Evolutionary conservation across 2,888 invertebrate genomes (phyloP).

Genomic region (Diarsia dahlii): DNA sequence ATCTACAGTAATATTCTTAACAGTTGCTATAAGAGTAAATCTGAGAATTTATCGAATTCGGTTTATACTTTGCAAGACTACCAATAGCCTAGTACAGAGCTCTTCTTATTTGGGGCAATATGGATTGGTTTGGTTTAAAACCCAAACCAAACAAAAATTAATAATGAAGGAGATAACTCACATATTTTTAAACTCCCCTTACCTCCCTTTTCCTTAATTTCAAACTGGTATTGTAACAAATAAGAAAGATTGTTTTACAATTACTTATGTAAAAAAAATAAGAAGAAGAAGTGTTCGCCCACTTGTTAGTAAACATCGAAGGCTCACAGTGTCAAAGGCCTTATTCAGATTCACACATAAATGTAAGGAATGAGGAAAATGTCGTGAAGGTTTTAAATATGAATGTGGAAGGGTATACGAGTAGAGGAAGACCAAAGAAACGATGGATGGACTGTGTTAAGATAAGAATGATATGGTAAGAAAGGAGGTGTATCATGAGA

Average conservation of each 20-base stretch:
- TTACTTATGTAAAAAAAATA: neutral
- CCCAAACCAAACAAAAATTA: too few species aligned
- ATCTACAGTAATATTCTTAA: constrained; percentile 6
- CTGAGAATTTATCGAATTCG: neutral
- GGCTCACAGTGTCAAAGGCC: constrained; percentile 7
- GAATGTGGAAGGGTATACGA: too few species aligned
- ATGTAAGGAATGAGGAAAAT: constrained; percentile 5
- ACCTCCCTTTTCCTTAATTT: neutral
- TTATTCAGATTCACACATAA: neutral
- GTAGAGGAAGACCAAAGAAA: too few species aligned
- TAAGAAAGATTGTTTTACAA: too few species aligned
- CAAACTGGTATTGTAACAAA: neutral
- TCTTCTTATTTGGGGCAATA: neutral
- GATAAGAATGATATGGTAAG: too few species aligned
- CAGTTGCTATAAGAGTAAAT: constrained; percentile 7
- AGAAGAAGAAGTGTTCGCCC: neutral
- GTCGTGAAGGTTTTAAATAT: too few species aligned
- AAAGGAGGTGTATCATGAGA: too few species aligned
- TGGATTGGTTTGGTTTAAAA: neutral
- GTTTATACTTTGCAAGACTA: neutral
- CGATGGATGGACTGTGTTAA: too few species aligned
- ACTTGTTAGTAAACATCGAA: constrained; percentile 3
- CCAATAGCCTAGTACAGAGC: neutral
- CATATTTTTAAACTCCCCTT: neutral
- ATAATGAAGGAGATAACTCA: neutral